Evolutionary conservation across 2,888 invertebrate genomes (phyloP).

Genomic region (Campoletis raptor): DNA sequence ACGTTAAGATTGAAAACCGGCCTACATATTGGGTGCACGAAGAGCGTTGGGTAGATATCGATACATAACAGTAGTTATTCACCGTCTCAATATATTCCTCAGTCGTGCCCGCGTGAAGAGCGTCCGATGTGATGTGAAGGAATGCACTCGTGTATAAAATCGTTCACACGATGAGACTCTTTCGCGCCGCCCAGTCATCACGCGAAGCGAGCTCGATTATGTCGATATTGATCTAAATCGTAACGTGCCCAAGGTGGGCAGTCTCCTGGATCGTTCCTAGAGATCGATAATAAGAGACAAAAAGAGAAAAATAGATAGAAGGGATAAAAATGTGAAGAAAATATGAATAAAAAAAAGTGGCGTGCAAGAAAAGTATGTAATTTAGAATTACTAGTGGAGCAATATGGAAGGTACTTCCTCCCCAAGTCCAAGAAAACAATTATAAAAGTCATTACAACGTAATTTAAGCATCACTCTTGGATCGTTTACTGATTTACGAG

Average conservation of each 20-base stretch:
- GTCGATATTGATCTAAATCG: constrained; percentile 66
- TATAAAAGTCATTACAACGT: constrained; percentile 64
- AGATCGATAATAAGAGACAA: constrained; percentile 28
- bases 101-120: constrained; percentile 6
- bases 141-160: constrained; percentile 52
- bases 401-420: constrained; percentile 46
- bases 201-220: constrained; percentile 54
- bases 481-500: constrained; percentile 19
- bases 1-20: constrained; percentile 37
- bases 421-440: constrained; percentile 56
- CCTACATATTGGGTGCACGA: not conserved
- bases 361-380: constrained; percentile 37
- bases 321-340: not conserved
- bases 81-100: constrained; percentile 24
- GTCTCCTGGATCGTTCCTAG: constrained; percentile 20
- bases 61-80: constrained; percentile 29
- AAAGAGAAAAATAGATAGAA: not conserved
- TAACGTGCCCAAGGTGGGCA: constrained; percentile 19
- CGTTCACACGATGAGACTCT: constrained; percentile 42
- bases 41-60: constrained; percentile 8
- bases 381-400: constrained; percentile 43
- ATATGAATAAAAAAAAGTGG: not conserved
- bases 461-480: constrained; percentile 57
- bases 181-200: constrained; percentile 55
- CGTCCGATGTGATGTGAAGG: constrained; percentile 31